Evolutionary conservation across 2,888 invertebrate genomes (phyloP), one percentile per base, ranked within the genome.

Genomic region (Panopea generosa): DNA sequence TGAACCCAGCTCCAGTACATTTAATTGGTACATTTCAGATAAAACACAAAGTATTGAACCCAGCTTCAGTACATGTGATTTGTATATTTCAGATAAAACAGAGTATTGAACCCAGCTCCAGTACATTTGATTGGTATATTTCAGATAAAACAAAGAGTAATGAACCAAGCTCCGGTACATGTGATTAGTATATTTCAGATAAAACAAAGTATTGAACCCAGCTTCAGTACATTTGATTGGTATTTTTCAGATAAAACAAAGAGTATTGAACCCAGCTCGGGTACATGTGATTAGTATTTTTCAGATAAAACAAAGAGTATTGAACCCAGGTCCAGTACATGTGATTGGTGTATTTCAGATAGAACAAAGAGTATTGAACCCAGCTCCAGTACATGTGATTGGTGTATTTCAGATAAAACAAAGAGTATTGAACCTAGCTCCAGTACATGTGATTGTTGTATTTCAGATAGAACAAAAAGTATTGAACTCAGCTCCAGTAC

Each of bases 31-130:
- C 22, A 0, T 56, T 53, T n/a, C 55, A 72, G 72, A 56, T 24
- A 55, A 47, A 29, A 66, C 66, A 38, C 60, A 61, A 22, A 65
- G 53, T 65, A 65, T 47, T 33, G 55, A 59, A 11, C n/a, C n/a
- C n/a, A n/a, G n/a, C n/a, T n/a, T n/a, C 59, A 63, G 70, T 70
- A 56, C 50, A 26, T 18, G 45, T 59, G n/a, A 45, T 20, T 50
- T 11, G 11, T 50, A n/a, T 14, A 11, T 24, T 22, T 20, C 24
- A 20, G 50, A 24, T 18, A 20, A 18, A 50, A 20, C 18, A 4
- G 50, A 50, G 20, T 47, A 47, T 20, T 16, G 47, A 18, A 40
- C 40, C 14, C 7, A 11, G 40, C 14, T 40, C 14, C 40, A 40
- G 33, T 4, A 33, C 11, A 11, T 33, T 33, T 33, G 4, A 33